phyloP scores from a whole-genome alignment of 2,888 invertebrate genomes.

The Marasmarcha lunaedactyla region DNA sequence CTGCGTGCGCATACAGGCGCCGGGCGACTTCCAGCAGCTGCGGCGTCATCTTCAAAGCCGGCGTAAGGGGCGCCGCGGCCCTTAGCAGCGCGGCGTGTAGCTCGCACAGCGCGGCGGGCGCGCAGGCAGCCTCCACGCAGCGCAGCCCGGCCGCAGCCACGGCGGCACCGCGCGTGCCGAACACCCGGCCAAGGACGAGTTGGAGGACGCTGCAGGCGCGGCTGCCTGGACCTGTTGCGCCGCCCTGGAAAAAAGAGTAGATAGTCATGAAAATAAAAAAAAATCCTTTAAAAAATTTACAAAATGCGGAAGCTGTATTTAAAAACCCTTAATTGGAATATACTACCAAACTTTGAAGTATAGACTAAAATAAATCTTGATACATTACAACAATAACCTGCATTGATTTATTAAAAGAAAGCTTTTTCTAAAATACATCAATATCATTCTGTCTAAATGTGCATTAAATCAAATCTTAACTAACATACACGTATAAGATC shows the following conservation, averaged over 20 bases:
- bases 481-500: no score
- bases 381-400: background rate
- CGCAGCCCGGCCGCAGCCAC: slow-evolving; percentile 37
- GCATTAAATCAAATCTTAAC: no score
- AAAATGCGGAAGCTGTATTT: no score
- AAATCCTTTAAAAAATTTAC: no score
- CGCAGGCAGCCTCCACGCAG: slow-evolving; percentile 69
- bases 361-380: background rate
- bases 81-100: slow-evolving; percentile 67
- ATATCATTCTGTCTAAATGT: no score
- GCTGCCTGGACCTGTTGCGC: slow-evolving; percentile 43
- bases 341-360: no score
- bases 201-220: slow-evolving; percentile 46
- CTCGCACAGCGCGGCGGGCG: slow-evolving; percentile 51
- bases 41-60: slow-evolving; percentile 74
- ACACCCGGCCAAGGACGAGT: slow-evolving; percentile 44
- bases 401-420: no score
- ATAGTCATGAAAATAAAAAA: no score
- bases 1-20: slow-evolving; percentile 27
- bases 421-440: no score
- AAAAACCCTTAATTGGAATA: no score
- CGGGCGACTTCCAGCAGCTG: slow-evolving; percentile 73
- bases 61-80: slow-evolving; percentile 54
- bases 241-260: slow-evolving; percentile 44
- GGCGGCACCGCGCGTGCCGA: slow-evolving; percentile 37